Percentiles rank a stretch among this genome's conserved stretches.
Conservation (phyloP, 1,140 invertebrate species). For the Colletes gigas region DNA sequence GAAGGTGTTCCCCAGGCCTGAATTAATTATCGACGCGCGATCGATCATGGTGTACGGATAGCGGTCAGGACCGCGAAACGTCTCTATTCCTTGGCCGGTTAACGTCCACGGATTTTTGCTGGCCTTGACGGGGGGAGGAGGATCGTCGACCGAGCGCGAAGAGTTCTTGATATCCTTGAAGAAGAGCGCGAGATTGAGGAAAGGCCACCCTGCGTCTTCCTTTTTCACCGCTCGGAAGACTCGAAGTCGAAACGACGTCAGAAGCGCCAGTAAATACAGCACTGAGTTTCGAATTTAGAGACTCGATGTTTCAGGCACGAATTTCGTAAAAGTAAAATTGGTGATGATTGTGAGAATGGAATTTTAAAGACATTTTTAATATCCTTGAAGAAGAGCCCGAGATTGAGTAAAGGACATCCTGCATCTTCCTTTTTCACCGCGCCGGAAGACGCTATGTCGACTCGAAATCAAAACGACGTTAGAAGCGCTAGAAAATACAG, state of each 20-base stretch:
- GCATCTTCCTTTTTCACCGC: neutral
- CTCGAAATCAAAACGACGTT: no score
- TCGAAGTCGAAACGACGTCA: neutral
- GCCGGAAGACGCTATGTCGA: neutral
- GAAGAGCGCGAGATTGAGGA: slow-evolving; percentile 1
- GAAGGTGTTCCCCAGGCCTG: slow-evolving; percentile 21
- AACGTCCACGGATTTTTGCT: neutral
- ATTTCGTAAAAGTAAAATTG: no score
- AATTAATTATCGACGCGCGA: slow-evolving; percentile 47
- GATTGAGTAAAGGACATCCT: neutral
- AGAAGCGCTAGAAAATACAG: no score
- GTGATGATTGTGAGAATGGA: no score
- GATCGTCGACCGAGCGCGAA: slow-evolving; percentile 17
- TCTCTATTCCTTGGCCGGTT: slow-evolving; percentile 21
- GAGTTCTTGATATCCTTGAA: slow-evolving; percentile 19
- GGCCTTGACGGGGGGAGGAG: slow-evolving; percentile 8
- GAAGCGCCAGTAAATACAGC: no score
- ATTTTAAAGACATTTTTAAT: neutral
- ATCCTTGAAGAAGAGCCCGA: slow-evolving; percentile 19
- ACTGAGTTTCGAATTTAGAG: no score
- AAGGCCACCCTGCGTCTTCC: neutral
- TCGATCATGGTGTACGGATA: slow-evolving; percentile 35
- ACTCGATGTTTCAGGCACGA: no score
- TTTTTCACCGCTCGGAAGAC: neutral
- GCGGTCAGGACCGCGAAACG: slow-evolving; percentile 12